A percentile compares a stretch with the other conserved stretches of the same genome.
phyloP scores from a whole-genome alignment of 2,797 vertebrate genomes.

The Cossypha polioptera region DNA sequence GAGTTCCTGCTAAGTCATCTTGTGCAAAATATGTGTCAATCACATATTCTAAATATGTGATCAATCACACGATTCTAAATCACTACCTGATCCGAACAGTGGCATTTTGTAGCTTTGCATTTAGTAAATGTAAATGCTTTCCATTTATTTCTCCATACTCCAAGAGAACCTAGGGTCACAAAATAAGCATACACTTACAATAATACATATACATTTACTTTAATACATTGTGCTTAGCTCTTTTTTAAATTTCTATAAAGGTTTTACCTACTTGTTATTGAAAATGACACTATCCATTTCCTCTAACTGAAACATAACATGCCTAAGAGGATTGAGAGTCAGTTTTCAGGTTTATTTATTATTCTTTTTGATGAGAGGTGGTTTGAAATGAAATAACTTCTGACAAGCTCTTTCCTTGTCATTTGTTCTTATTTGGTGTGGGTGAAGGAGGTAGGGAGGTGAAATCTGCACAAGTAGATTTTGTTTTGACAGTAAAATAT shows the following conservation, averaged over 20 bases:
- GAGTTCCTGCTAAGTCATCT: not conserved
- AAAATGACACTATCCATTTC: not conserved
- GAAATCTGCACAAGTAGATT: not conserved
- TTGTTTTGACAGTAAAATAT: not conserved
- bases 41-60: no score
- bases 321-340: not conserved
- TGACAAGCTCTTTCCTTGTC: not conserved
- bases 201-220: not conserved
- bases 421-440: not conserved
- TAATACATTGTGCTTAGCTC: not conserved
- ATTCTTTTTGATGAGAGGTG: not conserved
- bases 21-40: not conserved
- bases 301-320: not conserved
- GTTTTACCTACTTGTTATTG: not conserved
- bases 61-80: not conserved
- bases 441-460: rapidly evolving
- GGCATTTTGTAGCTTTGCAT: not conserved
- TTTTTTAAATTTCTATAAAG: not conserved
- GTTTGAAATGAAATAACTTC: conserved; percentile 7
- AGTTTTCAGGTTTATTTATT: not conserved
- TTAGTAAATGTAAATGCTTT: not conserved
- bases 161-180: not conserved
- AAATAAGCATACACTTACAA: not conserved
- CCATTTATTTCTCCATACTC: not conserved
- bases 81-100: not conserved